phyloP scores from a whole-genome alignment of 2,113 vertebrate genomes.

The Danionella cerebrum region DNA sequence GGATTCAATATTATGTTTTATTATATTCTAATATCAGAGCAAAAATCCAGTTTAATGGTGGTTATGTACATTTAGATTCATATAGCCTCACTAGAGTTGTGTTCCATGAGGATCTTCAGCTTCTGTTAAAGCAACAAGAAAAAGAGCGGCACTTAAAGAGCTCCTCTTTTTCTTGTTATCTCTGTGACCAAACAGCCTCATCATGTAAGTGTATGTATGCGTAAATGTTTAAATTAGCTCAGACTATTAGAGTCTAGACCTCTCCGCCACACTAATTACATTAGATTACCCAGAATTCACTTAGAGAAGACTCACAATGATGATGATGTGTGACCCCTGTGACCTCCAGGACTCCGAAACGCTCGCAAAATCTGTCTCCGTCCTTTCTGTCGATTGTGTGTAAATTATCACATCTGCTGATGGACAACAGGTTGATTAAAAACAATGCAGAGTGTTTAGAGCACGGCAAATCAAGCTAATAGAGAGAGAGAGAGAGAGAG shows the following conservation, averaged over 20 bases:
- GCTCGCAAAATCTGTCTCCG: slow-evolving; percentile 23
- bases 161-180: too few relatives aligned
- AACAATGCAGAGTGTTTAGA: slow-evolving; percentile 33
- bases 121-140: too few relatives aligned
- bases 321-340: slow-evolving; percentile 41
- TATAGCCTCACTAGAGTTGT: too few relatives aligned
- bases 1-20: too few relatives aligned
- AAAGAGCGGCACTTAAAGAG: too few relatives aligned
- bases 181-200: background rate
- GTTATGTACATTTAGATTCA: too few relatives aligned
- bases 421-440: slow-evolving; percentile 36
- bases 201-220: background rate
- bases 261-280: slow-evolving; percentile 36
- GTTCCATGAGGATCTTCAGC: too few relatives aligned
- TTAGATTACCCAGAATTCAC: slow-evolving; percentile 33
- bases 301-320: slow-evolving; percentile 20
- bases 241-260: background rate
- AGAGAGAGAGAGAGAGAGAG: background rate
- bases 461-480: slow-evolving; percentile 16
- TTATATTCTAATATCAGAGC: too few relatives aligned
- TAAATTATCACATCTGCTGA: slow-evolving; percentile 33
- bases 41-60: too few relatives aligned
- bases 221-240: background rate
- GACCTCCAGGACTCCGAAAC: slow-evolving; percentile 31
- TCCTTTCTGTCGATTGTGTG: slow-evolving; percentile 3